Conservation (phyloP, 1,140 invertebrate species). For the Nasonia vitripennis region DNA sequence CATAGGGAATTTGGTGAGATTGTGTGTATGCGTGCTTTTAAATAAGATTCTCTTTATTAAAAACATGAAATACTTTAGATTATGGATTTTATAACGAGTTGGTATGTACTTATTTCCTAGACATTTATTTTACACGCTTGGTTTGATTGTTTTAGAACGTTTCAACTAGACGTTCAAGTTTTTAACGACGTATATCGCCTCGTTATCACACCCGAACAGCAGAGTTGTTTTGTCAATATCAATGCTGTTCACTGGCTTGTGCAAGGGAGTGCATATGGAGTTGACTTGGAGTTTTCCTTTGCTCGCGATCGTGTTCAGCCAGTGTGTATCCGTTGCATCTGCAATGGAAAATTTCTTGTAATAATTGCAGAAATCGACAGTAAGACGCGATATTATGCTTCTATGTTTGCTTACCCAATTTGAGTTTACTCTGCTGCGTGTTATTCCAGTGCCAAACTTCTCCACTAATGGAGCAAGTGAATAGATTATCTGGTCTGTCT, state of each 20-base stretch:
- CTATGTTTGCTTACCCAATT: slow-evolving; percentile 59
- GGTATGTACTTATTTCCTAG: not conserved
- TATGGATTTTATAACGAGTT: not conserved
- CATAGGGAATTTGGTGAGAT: not conserved
- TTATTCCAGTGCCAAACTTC: slow-evolving; percentile 92
- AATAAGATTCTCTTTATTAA: not conserved
- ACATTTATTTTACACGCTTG: not conserved
- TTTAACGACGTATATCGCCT: slow-evolving; percentile 86
- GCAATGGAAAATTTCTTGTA: slow-evolving; percentile 42
- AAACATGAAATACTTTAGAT: not conserved
- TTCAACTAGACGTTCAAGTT: slow-evolving; percentile 70
- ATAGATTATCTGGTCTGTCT: slow-evolving; percentile 86
- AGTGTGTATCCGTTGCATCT: slow-evolving; percentile 76
- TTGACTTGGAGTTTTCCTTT: slow-evolving; percentile 84
- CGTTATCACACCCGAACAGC: slow-evolving; percentile 88
- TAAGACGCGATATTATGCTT: not conserved
- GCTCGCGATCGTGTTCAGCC: slow-evolving; percentile 80
- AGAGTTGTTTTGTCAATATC: slow-evolving; percentile 84
- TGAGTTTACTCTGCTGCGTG: slow-evolving; percentile 68
- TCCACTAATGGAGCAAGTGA: slow-evolving; percentile 86
- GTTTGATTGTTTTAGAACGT: slow-evolving; percentile 6
- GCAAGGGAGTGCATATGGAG: slow-evolving; percentile 81
- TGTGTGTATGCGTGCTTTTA: not conserved
- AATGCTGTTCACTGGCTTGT: slow-evolving; percentile 86
- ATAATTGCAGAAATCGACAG: not conserved